Conservation (phyloP, 2,888 invertebrate species). For the Anthrax anthrax region DNA sequence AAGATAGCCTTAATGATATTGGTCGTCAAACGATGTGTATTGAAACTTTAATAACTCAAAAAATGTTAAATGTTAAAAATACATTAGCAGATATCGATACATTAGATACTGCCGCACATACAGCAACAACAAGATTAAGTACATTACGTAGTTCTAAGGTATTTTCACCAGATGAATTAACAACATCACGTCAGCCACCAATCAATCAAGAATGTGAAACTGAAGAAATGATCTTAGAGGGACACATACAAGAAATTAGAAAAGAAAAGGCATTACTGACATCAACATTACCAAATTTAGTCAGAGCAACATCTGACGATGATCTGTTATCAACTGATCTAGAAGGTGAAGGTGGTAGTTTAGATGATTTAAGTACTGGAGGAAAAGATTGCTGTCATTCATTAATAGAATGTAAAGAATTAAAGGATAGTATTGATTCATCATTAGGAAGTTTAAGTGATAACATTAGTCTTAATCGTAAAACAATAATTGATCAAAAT, state of each 20-base stretch:
- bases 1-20: slow-evolving; percentile 82
- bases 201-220: slow-evolving; percentile 39
- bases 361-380: slow-evolving; percentile 39
- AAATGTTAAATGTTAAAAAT: slow-evolving; percentile 66
- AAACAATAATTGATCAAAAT: slow-evolving; percentile 1
- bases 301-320: slow-evolving; percentile 75
- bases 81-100: slow-evolving; percentile 83
- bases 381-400: slow-evolving; percentile 17
- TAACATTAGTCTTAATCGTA: slow-evolving; percentile 8
- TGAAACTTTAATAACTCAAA: slow-evolving; percentile 78
- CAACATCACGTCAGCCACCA: slow-evolving; percentile 7
- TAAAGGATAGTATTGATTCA: slow-evolving; percentile 18
- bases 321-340: slow-evolving; percentile 69
- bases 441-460: slow-evolving; percentile 14
- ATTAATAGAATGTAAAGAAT: slow-evolving; percentile 14
- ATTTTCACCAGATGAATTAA: slow-evolving; percentile 36
- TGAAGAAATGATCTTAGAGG: slow-evolving; percentile 60
- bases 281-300: slow-evolving; percentile 62
- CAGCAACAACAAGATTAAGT: slow-evolving; percentile 66
- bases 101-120: slow-evolving; percentile 71
- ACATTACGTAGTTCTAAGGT: slow-evolving; percentile 62
- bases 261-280: slow-evolving; percentile 71
- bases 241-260: slow-evolving; percentile 66
- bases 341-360: slow-evolving; percentile 54
- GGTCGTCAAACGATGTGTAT: slow-evolving; percentile 79